Conservation (phyloP, 2,113 vertebrate species). For the Coracopsis vasa region DNA sequence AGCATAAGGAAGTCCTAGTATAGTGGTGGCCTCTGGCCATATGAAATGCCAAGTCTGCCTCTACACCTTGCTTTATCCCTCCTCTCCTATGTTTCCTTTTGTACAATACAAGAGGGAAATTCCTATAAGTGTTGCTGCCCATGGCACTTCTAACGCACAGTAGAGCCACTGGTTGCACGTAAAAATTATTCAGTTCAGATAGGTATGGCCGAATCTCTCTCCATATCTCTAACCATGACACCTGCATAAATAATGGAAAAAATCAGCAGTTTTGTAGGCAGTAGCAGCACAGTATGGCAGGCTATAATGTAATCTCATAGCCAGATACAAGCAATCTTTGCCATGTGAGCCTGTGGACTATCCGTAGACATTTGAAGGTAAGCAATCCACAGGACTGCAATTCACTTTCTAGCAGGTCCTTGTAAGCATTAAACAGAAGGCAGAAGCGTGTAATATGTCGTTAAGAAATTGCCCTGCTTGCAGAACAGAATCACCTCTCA, state of each 20-base stretch:
- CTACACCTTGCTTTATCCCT: neutral
- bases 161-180: fast-evolving
- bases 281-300: fast-evolving
- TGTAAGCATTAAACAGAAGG: neutral
- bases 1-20: neutral
- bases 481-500: neutral
- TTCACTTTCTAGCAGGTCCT: neutral
- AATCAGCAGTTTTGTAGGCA: neutral
- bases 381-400: neutral
- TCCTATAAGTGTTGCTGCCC: fast-evolving
- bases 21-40: neutral
- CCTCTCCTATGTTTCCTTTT: neutral
- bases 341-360: neutral
- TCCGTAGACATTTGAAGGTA: fast-evolving
- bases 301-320: too few relatives aligned
- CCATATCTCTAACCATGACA: neutral
- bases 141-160: neutral
- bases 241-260: neutral
- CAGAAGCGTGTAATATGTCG: fast-evolving
- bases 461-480: neutral
- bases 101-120: neutral
- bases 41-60: neutral
- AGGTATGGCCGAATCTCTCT: neutral
- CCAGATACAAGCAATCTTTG: too few relatives aligned
- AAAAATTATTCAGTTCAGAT: neutral